Conservation (phyloP, 2,888 invertebrate species). For the Ophion costatus region DNA sequence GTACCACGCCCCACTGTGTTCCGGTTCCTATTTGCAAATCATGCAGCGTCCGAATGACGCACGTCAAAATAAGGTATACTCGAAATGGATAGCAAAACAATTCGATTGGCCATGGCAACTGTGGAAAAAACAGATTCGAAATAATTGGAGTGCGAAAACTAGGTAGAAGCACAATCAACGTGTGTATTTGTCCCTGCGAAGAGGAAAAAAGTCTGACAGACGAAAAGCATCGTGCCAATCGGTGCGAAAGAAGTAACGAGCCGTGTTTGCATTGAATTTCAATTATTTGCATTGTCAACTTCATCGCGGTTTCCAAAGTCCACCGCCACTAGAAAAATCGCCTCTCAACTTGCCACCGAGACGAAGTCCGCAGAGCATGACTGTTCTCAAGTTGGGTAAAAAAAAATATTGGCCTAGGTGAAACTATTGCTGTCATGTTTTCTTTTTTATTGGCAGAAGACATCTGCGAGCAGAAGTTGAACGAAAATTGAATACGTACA, state of each 20-base stretch:
- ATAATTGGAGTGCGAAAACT: background rate
- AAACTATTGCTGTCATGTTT: background rate
- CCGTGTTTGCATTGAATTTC: background rate
- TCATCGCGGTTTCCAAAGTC: background rate
- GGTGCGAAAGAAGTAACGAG: background rate
- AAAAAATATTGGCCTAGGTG: background rate
- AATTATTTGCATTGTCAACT: background rate
- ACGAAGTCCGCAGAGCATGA: background rate
- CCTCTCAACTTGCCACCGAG: no score
- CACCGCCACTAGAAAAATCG: no score
- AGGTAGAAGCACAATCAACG: background rate
- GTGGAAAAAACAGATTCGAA: background rate
- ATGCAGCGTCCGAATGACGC: background rate
- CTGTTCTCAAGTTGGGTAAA: background rate
- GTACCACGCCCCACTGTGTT: background rate
- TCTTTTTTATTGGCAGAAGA: background rate
- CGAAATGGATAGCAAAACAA: background rate
- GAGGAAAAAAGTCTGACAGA: background rate
- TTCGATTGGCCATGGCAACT: background rate
- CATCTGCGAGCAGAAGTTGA: background rate
- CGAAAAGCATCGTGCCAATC: background rate
- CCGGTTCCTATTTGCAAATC: background rate
- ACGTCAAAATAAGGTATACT: background rate
- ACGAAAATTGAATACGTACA: background rate
- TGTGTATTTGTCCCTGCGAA: background rate